Evolutionary conservation across 2,113 vertebrate species (phyloP), one percentile per base, ranked within the genome.

Genomic region (Dendropsophus ebraccatus): DNA sequence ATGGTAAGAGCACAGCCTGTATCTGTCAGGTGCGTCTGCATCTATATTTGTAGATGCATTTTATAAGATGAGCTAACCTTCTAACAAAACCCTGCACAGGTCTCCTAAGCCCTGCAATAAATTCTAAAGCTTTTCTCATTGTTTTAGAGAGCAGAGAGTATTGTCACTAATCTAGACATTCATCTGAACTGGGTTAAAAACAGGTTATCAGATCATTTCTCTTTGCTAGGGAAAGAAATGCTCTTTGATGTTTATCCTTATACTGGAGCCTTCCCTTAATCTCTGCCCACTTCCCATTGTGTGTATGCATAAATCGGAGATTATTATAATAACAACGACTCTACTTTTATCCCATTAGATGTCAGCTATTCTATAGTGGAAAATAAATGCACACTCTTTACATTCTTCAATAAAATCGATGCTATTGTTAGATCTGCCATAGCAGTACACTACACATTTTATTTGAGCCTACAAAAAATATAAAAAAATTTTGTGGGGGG

Each of bases 151-250:
- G 60, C 60, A 30, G 60, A 28, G 60, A 14, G 16, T 16, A 65
- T 65, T 30, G 25, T 4, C 1, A 65, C 60, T 65, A 65, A 65
- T 65, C 60, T 65, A 65, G 12, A 65, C 28, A 30, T 65, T 65
- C 28, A 65, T 65, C 25, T 30, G 60, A 65, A 65, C 30, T 65
- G 30, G 60, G 60, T 65, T 65, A 65, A 65, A 65, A 10, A n/a
- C n/a, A 65, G 28, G 60, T 30, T 65, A 65, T 65, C 60, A 65
- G 60, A 65, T 65, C 12, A 65, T 65, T 65, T 28, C 25, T 65
- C 25, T 65, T 65, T 65, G 25, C 60, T 28, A 65, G 25, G 2
- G 60, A 30, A 13, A 65, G 60, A 7, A 65, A 65, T 30, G n/a
- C 60, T 30, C 60, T 65, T 65, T 30, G 23, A 28, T 62, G 60